These are phyloP conservation scores for Vultur gryphus DNA, from an alignment of 2,797 vertebrate genomes.

Conservation along the genomic window DNA sequence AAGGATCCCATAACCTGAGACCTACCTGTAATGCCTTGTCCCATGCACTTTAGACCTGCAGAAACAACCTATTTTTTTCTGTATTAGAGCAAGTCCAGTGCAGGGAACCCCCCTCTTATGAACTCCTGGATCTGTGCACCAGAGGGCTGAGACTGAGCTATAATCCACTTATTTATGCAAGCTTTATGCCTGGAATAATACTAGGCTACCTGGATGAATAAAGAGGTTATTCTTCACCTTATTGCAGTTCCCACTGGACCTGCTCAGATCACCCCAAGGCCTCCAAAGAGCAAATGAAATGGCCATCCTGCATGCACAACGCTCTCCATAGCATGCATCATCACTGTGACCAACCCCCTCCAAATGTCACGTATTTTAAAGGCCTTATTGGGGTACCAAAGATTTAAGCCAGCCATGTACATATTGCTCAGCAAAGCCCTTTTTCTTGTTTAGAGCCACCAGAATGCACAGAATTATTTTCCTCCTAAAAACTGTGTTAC, in stretches of 20 bases:
- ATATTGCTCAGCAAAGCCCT: background rate
- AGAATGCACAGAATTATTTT: background rate
- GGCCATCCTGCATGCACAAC: background rate
- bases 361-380: background rate
- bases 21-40: background rate
- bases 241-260: background rate
- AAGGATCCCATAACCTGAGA: background rate
- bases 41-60: background rate
- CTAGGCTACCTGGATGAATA: background rate
- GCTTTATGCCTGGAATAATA: background rate
- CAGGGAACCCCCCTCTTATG: background rate
- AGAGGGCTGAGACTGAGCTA: background rate
- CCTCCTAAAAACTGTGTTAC: background rate
- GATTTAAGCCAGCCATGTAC: background rate
- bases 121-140: background rate
- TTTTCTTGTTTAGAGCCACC: background rate
- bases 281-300: background rate
- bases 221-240: background rate
- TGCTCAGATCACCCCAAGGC: background rate
- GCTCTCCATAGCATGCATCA: background rate
- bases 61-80: background rate
- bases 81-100: background rate
- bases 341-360: background rate
- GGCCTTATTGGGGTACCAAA: background rate
- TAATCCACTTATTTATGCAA: background rate